These are phyloP conservation scores for Macrobrachium rosenbergii DNA, from an alignment of 1,140 invertebrate species.

Conservation along the genomic window DNA sequence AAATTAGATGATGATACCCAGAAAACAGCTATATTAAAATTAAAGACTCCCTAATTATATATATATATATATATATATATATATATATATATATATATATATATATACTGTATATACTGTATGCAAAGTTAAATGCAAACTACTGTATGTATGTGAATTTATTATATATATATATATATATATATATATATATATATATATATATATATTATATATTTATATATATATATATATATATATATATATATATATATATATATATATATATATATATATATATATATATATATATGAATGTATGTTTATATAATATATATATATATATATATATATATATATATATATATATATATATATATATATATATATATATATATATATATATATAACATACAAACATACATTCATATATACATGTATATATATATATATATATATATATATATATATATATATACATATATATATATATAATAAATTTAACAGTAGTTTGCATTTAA, in stretches of 20 bases:
- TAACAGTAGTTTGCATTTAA: no score
- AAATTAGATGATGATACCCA: no score
- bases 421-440: slow-evolving; percentile 24
- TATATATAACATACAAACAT: not conserved
- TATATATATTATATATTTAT: slow-evolving; percentile 18
- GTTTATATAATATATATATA: not conserved
- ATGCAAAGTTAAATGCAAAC: no score
- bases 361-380: no score
- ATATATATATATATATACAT: slow-evolving; percentile 27
- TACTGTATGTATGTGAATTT: no score
- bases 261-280: slow-evolving; percentile 27
- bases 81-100: slow-evolving; percentile 27
- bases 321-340: slow-evolving; percentile 27
- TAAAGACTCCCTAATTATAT: not conserved
- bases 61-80: slow-evolving; percentile 27
- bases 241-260: slow-evolving; percentile 17
- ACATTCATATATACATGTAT: not conserved
- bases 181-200: slow-evolving; percentile 22
- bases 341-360: slow-evolving; percentile 17
- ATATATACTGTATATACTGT: no score
- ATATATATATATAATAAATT: slow-evolving; percentile 13
- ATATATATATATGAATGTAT: slow-evolving; percentile 1
- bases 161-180: slow-evolving; percentile 27
- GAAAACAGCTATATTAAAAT: no score
- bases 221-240: slow-evolving; percentile 7